Base-by-base conservation (phyloP, 2,888 invertebrate genomes). In the Leptopilina syphax region DNA sequence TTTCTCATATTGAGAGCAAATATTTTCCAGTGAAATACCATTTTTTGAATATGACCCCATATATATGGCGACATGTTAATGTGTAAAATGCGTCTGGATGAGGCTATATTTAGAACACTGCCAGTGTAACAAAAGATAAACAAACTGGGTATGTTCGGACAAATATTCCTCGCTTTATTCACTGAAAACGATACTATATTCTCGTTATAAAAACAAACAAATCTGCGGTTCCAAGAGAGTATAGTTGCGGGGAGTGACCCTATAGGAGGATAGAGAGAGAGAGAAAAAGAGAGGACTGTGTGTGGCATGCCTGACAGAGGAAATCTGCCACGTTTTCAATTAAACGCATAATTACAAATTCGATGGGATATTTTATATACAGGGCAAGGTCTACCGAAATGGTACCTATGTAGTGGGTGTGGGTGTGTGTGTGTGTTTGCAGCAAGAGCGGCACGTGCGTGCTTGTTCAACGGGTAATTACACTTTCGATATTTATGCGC, bases 331-430 rank as follows among this genome's bases (percentile, higher is more conserved):
- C 87, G 87, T 88, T 88, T 88, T 88, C 86, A 89, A 89, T 89
- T 88, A 89, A 88, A 88, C 86, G 86, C 85, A 89, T 90, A 89
- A 90, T 89, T 89, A 88, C 89, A 85, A 88, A 88, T 88, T 89
- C 87, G 88, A 87, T 86, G 87, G 85, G 86, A 24, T 63, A 63
- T 63, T 70, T 70, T 57, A 27, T 54, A 24, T 13, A 70, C 70
- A 18, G 54, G 50, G 54, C 27, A 70, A 54, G 54, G 27, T 44
- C 44, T 44, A 44, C 44, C 68, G 12, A 50, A 12, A 50, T 47
- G 47, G 47, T 47, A 18, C 18, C 18, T 18, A 9, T 34, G 34
- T 34, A 3, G 3, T 34, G 34, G 3, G 50, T 10, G 12, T 50
- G 50, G 9, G 9, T 47, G 9, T 50, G 12, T 50, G n/a, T 81